Conservation (phyloP, 2,888 invertebrate species). For the Eupithecia inturbata region DNA sequence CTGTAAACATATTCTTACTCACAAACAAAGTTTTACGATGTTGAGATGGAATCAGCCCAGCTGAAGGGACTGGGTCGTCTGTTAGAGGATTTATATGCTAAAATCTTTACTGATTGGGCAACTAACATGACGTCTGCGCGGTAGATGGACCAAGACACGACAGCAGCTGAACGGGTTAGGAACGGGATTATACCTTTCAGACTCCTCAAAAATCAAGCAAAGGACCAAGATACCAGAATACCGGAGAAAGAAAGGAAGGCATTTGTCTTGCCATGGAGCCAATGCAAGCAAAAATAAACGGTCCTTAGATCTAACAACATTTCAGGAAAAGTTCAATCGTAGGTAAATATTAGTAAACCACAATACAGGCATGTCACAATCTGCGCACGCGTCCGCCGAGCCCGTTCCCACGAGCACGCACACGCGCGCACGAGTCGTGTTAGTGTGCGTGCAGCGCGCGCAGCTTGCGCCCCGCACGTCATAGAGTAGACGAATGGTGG, state of each 20-base stretch:
- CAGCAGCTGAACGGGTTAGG: not conserved
- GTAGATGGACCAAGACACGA: not conserved
- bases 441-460: constrained; percentile 66
- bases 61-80: not conserved
- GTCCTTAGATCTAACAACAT: not conserved
- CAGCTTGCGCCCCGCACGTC: constrained; percentile 63
- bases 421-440: constrained; percentile 48
- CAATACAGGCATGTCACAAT: constrained; percentile 75
- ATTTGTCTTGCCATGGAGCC: not conserved
- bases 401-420: constrained; percentile 79
- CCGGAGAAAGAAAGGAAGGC: not conserved
- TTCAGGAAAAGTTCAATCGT: constrained; percentile 29
- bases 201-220: not conserved
- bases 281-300: not conserved
- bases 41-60: not conserved
- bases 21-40: not conserved
- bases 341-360: constrained; percentile 47
- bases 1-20: not conserved
- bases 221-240: not conserved
- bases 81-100: not conserved
- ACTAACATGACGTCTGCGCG: not conserved
- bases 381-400: constrained; percentile 77
- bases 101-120: not conserved
- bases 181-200: not conserved
- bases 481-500: constrained; percentile 54